A percentile compares a stretch with the other conserved stretches of the same genome.
phyloP scores from a whole-genome alignment of 2,888 invertebrate species.

The Oxytorus armatus region DNA sequence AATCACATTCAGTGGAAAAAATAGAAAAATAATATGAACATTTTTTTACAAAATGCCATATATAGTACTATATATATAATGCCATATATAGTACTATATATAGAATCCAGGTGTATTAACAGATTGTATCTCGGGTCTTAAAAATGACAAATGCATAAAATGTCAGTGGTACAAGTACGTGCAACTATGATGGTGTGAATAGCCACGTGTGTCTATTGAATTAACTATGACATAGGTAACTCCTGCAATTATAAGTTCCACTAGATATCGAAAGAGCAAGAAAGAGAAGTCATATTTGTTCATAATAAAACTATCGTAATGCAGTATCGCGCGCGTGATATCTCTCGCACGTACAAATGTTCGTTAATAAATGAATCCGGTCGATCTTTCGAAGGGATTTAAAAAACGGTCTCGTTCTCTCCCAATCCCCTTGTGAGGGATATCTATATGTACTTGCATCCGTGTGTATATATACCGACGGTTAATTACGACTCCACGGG shows the following conservation, averaged over 20 bases:
- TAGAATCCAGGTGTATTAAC: conserved; percentile 14
- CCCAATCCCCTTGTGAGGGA: background rate
- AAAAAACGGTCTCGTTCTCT: conserved; percentile 8
- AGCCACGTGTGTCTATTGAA: conserved; percentile 59
- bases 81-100: background rate
- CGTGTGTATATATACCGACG: conserved; percentile 15
- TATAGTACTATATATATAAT: too few species aligned
- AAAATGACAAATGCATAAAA: conserved; percentile 60
- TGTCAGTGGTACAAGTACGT: conserved; percentile 39
- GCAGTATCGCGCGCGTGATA: conserved; percentile 48
- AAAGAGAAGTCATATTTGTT: conserved; percentile 22
- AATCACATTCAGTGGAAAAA: too few species aligned
- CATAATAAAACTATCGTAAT: conserved; percentile 53
- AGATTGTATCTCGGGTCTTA: conserved; percentile 51
- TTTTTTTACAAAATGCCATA: too few species aligned
- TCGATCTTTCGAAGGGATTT: conserved; percentile 43
- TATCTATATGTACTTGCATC: background rate
- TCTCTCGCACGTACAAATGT: conserved; percentile 54
- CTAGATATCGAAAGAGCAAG: conserved; percentile 23
- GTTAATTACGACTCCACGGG: conserved; percentile 64
- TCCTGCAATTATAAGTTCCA: conserved; percentile 50
- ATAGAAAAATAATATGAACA: too few species aligned
- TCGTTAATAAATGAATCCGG: conserved; percentile 56
- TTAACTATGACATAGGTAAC: conserved; percentile 45
- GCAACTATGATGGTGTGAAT: conserved; percentile 12